Evolutionary conservation across 2,888 invertebrate genomes (phyloP), one percentile per base, ranked within the genome.

Genomic region (Megamerina dolium): DNA sequence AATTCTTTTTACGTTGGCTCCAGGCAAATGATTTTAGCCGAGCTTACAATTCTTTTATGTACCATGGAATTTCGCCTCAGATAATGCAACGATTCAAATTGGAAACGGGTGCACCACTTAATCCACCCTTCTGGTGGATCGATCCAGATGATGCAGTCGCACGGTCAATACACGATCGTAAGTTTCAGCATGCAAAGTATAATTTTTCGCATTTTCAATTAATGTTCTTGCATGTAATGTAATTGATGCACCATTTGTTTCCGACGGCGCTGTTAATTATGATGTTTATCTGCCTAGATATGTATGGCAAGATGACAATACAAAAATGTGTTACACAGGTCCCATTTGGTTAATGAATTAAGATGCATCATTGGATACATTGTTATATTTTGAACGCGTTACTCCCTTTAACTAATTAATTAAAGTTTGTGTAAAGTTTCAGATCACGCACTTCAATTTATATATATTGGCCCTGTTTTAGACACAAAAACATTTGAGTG

Each of bases 111-210:
- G 74, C 76, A 3, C 89, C 87, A 0, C 79, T 88, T 10, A 87
- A 87, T 69, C 75, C 83, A 3, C 91, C 91, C 0, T 75, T 91
- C 27, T 92, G 91, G 91, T 91, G 89, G 89, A 61, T 83, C 1
- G 84, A 81, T 54, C 87, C 89, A 0, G 65, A 61, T 0, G 83
- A 89, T 58, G 58, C 64, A 18, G 74, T 74, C 14, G 82, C 87
- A 0, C 72, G 76, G 13, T 58, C 63, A 38, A 75, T 77, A 44
- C 75, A 75, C 67, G 80, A 81, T 56, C 75, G 81, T 81, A 66
- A 63, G 66, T 59, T 34, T 37, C n/a, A 21, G 18, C 31, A n/a
- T n/a, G n/a, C n/a, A n/a, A n/a, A n/a, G n/a, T n/a, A n/a, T n/a
- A n/a, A n/a, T n/a, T n/a, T n/a, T n/a, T n/a, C n/a, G n/a, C n/a